Percentiles rank a stretch among this genome's conserved stretches.
Evolutionary conservation across 2,888 invertebrate species (phyloP).

Genomic region (Lagria hirta): DNA sequence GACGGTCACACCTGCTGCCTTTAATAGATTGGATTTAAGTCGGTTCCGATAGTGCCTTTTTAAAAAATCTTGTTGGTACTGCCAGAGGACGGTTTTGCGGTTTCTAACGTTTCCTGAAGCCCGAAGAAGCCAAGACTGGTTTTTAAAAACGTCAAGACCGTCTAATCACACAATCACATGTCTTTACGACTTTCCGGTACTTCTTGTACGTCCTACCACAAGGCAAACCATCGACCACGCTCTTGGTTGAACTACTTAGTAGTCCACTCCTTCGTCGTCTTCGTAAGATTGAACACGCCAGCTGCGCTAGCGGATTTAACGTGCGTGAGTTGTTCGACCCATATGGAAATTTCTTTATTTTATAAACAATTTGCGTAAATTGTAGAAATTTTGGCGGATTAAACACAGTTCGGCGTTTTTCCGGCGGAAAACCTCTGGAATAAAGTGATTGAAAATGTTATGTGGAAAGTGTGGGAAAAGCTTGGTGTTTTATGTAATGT

Average conservation of each 20-base stretch:
- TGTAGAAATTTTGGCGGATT: constrained; percentile 11
- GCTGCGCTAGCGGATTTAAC: constrained; percentile 7
- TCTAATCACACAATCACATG: constrained; percentile 12
- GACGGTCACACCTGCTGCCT: no score
- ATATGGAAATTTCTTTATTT: constrained; percentile 14
- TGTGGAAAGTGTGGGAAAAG: constrained; percentile 21
- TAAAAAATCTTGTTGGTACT: no score
- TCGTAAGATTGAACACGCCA: constrained; percentile 20
- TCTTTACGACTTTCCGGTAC: constrained; percentile 14
- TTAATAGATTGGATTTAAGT: no score
- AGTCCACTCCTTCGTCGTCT: constrained; percentile 3
- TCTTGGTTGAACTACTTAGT: constrained; percentile 15
- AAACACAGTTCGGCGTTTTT: constrained; percentile 15
- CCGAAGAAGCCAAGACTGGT: constrained; percentile 5
- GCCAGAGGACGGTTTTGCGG: no score
- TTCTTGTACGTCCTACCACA: constrained; percentile 21
- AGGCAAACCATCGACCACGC: constrained; percentile 15
- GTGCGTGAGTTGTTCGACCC: constrained; percentile 13
- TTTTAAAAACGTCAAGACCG: constrained; percentile 7
- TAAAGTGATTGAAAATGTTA: constrained; percentile 14
- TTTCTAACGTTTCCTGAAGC: constrained; percentile 5
- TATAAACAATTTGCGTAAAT: constrained; percentile 7
- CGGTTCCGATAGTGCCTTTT: no score
- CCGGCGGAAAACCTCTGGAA: no score
- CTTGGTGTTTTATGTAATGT: no score